Evolutionary conservation across 2,113 vertebrate genomes (phyloP).

Genomic region (Fukomys damarensis): DNA sequence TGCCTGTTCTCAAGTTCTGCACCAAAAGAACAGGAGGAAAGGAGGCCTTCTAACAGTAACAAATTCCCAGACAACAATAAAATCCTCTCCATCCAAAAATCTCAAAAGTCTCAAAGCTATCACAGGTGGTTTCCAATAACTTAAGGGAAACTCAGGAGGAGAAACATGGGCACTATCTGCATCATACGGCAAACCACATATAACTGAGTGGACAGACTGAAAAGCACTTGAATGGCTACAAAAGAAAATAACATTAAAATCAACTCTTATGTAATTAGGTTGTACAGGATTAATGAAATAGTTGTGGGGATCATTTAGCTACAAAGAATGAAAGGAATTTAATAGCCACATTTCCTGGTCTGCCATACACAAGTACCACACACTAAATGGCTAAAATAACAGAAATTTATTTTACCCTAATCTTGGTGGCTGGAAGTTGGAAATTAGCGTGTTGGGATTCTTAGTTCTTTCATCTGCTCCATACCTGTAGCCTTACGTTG

Average conservation of each 20-base stretch:
- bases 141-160: neutral
- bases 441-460: fast-evolving
- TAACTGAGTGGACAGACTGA: neutral
- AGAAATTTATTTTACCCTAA: neutral
- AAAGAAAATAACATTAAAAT: neutral
- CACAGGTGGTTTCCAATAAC: neutral
- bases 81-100: neutral
- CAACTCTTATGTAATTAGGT: neutral
- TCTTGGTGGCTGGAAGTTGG: neutral
- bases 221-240: conserved; percentile 24
- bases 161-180: neutral
- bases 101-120: neutral
- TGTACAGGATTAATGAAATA: neutral
- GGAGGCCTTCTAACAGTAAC: neutral
- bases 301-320: neutral
- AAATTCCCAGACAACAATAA: neutral
- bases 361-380: neutral
- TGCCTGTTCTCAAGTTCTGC: conserved; percentile 22
- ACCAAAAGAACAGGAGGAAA: conserved; percentile 53
- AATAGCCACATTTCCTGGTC: neutral
- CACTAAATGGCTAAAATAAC: neutral
- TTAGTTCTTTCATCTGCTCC: neutral
- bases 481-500: too few relatives aligned
- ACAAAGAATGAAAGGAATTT: neutral
- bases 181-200: neutral